phyloP scores from a whole-genome alignment of 1,140 invertebrate genomes.

The Eupristina koningsbergeri region DNA sequence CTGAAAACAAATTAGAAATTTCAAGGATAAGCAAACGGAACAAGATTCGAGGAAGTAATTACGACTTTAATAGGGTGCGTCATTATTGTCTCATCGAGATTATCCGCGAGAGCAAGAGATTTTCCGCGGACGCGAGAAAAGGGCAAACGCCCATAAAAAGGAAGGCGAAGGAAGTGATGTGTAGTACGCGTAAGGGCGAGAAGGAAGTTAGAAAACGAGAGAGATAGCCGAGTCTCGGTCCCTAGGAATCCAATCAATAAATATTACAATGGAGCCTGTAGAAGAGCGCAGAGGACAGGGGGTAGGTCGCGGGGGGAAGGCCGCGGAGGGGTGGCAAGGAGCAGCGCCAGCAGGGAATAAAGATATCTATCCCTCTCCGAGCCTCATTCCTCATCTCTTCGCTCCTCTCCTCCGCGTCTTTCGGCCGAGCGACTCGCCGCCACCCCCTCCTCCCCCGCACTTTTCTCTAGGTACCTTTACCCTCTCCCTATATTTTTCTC shows the following conservation, averaged over 20 bases:
- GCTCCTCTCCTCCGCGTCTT: slow-evolving; percentile 46
- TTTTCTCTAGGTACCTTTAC: slow-evolving; percentile 37
- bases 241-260: slow-evolving; percentile 74
- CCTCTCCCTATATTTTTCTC: slow-evolving; percentile 31
- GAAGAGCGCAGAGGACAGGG: slow-evolving; percentile 50
- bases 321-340: slow-evolving; percentile 27
- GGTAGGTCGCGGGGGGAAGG: background rate
- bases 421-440: slow-evolving; percentile 51
- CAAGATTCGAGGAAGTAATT: no score
- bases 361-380: slow-evolving; percentile 41
- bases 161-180: background rate
- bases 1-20: background rate
- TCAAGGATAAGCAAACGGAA: background rate
- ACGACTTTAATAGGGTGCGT: no score
- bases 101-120: background rate
- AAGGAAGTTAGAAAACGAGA: slow-evolving; percentile 29
- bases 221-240: slow-evolving; percentile 55
- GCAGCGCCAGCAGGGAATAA: slow-evolving; percentile 25
- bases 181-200: background rate
- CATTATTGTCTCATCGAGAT: background rate
- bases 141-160: slow-evolving; percentile 16
- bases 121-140: slow-evolving; percentile 9
- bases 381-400: slow-evolving; percentile 56
- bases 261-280: slow-evolving; percentile 72
- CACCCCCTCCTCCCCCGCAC: slow-evolving; percentile 5